Evolutionary conservation across 2,888 invertebrate species (phyloP), one percentile per base, ranked within the genome.

Genomic region (Tetranychus truncatus): DNA sequence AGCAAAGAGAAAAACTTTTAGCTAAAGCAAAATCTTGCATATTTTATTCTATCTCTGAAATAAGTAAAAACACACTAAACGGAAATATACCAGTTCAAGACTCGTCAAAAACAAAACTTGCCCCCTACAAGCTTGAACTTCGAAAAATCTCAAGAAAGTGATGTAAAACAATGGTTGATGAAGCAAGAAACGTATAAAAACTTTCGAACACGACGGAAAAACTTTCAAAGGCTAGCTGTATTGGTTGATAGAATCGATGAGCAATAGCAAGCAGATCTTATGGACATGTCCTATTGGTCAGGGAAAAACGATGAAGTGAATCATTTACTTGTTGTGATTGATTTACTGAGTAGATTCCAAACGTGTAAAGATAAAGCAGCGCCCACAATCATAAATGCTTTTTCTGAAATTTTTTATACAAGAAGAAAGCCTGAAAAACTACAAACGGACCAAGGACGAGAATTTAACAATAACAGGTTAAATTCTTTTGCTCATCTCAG

Each of bases 311-410:
- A 80, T 44, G 78, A 78, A 0, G 73, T 74, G 45, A 75, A 67
- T 8, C 79, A 77, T 74, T 45, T 80, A 18, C 73, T 80, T 9
- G 78, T 76, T 3, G 71, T 71, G 21, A 80, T 80, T 9, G 79
- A 80, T 75, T 76, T 78, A 5, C 78, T 80, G n/a, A 77, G 77
- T 9, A 78, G 77, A 72, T 78, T 74, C 0, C 66, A 76, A 6
- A 76, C 79, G 5, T n/a, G 79, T 15, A 79, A 77, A 76, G 74
- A 75, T n/a, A 80, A 80, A 75, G 77, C 77, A 0, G 77, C 75
- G 2, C 11, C 18, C 11, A 66, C 65, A 7, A 34, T 78, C 18
- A 44, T 76, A n/a, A 67, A 66, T 15, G 67, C 67, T 15, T 20
- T 67, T n/a, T 1, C 8, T 20, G 8, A n/a, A 1, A 67, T 67